Evolutionary conservation across 2,888 invertebrate genomes (phyloP).

Genomic region (Scotopteryx bipunctaria): DNA sequence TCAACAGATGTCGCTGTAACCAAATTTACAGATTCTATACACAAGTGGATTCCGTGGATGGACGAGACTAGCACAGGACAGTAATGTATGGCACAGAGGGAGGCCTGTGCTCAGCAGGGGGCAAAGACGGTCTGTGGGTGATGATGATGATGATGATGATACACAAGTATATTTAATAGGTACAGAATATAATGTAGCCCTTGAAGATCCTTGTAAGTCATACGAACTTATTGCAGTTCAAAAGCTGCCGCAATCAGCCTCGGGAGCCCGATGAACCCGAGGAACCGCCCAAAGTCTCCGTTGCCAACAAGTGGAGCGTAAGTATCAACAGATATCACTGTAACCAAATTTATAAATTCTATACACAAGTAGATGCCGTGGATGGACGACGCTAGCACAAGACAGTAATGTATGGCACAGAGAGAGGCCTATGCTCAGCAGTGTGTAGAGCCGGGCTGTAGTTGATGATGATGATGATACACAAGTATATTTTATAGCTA

Average conservation of each 20-base stretch:
- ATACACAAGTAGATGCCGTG: not conserved
- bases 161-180: not conserved
- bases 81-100: no score
- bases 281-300: slow-evolving; percentile 7
- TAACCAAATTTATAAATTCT: not conserved
- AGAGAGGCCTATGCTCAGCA: no score
- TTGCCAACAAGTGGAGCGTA: not conserved
- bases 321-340: not conserved
- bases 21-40: not conserved
- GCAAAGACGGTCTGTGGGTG: no score
- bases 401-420: no score
- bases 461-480: no score
- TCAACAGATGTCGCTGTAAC: not conserved
- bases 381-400: no score
- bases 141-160: no score
- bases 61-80: no score
- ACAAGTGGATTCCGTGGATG: no score
- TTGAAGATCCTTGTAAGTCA: not conserved
- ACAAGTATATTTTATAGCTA: not conserved
- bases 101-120: no score
- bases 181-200: not conserved
- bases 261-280: not conserved
- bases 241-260: not conserved
- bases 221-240: not conserved
- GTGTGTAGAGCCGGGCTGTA: no score